Conservation (phyloP, 2,888 invertebrate species). For the Spodoptera littoralis region DNA sequence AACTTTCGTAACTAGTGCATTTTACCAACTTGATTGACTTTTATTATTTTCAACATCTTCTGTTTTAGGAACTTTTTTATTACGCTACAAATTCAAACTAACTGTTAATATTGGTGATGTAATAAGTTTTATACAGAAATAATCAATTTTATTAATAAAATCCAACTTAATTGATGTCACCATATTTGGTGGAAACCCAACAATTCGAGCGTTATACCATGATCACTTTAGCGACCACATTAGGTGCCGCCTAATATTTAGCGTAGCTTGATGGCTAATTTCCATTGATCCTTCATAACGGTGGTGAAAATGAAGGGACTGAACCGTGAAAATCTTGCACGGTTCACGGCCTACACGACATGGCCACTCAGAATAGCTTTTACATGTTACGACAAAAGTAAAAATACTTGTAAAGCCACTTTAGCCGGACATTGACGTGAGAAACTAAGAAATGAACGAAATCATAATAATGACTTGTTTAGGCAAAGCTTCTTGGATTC, state of each 20-base stretch:
- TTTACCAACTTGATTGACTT: constrained; percentile 1
- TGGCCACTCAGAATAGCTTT: constrained; percentile 57
- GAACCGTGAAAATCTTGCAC: constrained; percentile 69
- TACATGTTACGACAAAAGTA: constrained; percentile 52
- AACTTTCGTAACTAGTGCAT: not conserved
- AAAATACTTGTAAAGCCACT: constrained; percentile 47
- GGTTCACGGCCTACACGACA: constrained; percentile 63
- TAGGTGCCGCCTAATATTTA: constrained; percentile 7
- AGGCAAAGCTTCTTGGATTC: constrained; percentile 15
- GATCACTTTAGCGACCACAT: constrained; percentile 15
- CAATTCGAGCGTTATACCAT: constrained; percentile 25
- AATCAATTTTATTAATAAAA: no score
- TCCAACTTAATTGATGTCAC: not conserved
- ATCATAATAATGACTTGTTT: constrained; percentile 15
- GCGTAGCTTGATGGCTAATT: constrained; percentile 58
- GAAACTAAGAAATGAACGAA: constrained; percentile 38
- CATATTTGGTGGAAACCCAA: constrained; percentile 17
- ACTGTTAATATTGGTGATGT: no score
- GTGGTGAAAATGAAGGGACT: constrained; percentile 63
- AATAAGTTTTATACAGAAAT: no score
- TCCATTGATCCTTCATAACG: constrained; percentile 69
- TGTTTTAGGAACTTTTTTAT: not conserved
- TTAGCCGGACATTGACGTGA: constrained; percentile 39
- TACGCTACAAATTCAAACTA: not conserved
- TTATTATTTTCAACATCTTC: constrained; percentile 12